Percentiles rank a stretch among this genome's conserved stretches.
Conservation (phyloP, 2,113 vertebrate genomes). For the Pseudorhombus dupliciocellatus region DNA sequence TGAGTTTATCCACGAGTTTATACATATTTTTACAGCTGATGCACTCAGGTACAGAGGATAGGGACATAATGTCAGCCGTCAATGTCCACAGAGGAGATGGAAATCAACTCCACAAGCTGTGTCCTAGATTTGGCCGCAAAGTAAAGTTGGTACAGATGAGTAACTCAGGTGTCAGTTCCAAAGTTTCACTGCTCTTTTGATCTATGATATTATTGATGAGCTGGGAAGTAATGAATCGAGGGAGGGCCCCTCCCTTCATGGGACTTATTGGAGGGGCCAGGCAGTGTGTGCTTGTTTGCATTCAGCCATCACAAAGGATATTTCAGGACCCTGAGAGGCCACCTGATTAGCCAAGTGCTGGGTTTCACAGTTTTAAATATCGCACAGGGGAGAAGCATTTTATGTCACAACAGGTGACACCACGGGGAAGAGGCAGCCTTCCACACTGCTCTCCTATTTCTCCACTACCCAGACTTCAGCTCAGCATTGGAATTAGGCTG, state of each 20-base stretch:
- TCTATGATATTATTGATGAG: not conserved
- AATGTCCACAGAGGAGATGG: no score
- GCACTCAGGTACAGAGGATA: no score
- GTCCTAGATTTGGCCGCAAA: no score
- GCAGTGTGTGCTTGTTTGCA: not conserved
- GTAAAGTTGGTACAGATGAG: no score
- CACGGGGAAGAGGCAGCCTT: not conserved
- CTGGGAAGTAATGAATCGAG: not conserved
- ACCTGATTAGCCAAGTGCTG: conserved; percentile 6
- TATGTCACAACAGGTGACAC: not conserved
- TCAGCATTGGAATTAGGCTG: not conserved
- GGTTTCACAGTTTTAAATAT: conserved; percentile 3
- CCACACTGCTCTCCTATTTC: not conserved
- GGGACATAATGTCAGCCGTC: no score
- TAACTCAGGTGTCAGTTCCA: no score
- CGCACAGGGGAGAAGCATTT: not conserved
- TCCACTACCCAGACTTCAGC: not conserved
- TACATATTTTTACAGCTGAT: no score
- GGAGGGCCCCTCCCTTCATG: not conserved
- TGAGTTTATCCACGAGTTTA: no score
- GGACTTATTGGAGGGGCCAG: not conserved
- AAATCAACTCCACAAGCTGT: no score
- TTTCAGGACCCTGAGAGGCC: no score
- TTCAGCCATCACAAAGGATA: no score
- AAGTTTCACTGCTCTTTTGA: no score